Evolutionary conservation across 1,140 invertebrate genomes (phyloP).

Genomic region (Tetramorium alpestre): DNA sequence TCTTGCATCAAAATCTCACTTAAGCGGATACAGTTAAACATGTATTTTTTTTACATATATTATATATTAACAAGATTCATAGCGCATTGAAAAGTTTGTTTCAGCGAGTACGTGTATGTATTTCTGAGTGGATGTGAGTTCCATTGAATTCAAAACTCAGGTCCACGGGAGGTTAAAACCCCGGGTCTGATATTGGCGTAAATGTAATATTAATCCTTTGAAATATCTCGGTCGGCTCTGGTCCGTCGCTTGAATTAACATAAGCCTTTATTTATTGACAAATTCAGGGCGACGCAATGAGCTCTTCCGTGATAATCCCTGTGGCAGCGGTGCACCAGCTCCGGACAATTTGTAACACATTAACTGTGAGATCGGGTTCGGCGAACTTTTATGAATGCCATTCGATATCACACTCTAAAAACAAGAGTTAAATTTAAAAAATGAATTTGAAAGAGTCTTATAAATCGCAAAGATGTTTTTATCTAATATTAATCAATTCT

Average conservation of each 20-base stretch:
- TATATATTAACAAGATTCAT: background rate
- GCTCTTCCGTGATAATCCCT: conserved; percentile 37
- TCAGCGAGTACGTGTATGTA: background rate
- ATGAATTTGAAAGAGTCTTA: background rate
- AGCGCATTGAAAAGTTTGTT: conserved; percentile 11
- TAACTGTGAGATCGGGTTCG: background rate
- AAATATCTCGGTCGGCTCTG: conserved; percentile 40
- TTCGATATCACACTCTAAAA: background rate
- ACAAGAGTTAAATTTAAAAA: background rate
- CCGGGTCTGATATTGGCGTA: conserved; percentile 14
- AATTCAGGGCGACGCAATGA: conserved; percentile 39
- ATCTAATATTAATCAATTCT: background rate
- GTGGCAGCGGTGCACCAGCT: conserved; percentile 6
- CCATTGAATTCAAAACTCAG: background rate
- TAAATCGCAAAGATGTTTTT: background rate
- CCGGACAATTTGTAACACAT: conserved; percentile 37
- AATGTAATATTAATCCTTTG: conserved; percentile 34
- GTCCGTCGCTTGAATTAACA: conserved; percentile 23
- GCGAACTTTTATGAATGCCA: background rate
- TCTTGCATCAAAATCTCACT: background rate
- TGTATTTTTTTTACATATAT: background rate
- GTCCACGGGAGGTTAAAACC: conserved; percentile 22
- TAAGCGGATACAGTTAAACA: background rate
- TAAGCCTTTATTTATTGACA: conserved; percentile 52
- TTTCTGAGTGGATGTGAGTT: background rate